Evolutionary conservation across 2,797 vertebrate species (phyloP).

Genomic region (Intellagama lesueurii): DNA sequence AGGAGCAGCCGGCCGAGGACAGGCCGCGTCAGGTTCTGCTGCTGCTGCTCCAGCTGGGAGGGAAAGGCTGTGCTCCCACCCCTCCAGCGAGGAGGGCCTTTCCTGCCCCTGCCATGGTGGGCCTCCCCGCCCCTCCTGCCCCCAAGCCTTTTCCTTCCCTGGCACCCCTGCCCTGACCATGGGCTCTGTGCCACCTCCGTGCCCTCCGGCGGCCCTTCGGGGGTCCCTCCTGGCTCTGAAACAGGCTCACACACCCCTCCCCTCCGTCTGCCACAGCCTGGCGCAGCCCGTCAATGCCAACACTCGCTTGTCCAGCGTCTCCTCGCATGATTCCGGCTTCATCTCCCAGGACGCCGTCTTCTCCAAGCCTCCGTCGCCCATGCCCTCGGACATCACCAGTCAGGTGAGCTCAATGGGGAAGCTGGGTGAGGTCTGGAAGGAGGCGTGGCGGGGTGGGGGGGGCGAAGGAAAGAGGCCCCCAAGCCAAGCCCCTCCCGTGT

Average conservation of each 20-base stretch:
- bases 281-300: conserved; percentile 84
- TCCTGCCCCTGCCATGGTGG: no score
- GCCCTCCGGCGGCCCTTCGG: not conserved
- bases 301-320: conserved; percentile 94
- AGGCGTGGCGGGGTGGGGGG: no score
- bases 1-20: no score
- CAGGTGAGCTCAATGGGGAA: conserved; percentile 82
- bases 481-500: accelerated
- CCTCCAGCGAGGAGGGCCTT: no score
- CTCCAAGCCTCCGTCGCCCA: conserved; percentile 97
- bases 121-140: not conserved
- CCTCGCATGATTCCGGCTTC: conserved; percentile 97
- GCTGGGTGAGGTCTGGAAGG: no score
- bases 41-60: not conserved
- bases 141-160: not conserved
- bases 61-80: no score
- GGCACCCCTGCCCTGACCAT: not conserved
- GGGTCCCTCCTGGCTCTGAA: not conserved
- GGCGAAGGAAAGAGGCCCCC: no score
- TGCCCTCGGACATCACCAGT: conserved; percentile 96
- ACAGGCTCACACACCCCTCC: conserved; percentile 84
- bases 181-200: not conserved
- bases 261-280: conserved; percentile 94
- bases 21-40: no score
- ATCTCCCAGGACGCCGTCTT: conserved; percentile 94